Base-by-base conservation (phyloP, 2,113 vertebrate species). In the Hoplias malabaricus region DNA sequence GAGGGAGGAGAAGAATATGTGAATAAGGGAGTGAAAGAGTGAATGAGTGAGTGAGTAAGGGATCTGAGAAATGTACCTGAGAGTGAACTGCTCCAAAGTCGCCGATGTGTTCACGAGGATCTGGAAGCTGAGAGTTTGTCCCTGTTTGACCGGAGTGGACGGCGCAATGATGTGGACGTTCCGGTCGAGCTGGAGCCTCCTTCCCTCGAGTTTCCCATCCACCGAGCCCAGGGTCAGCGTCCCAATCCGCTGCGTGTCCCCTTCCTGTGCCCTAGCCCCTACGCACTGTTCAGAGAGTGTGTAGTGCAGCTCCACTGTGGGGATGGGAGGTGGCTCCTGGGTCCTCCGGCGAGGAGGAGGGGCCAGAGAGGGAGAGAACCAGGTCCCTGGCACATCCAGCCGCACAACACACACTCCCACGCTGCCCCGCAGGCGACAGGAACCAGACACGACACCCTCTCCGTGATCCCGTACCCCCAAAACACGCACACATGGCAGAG, bases 391-490 rank as follows among this genome's bases (percentile, higher is more conserved):
- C 66, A 99, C 91, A 77, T 94, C 94, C 89, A 99, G 80, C 84
- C 96, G 95, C 0, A 94, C 95, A 11, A 98, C 94, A 10, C 98
- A 99, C 86, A 99, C 91, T 27, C 96, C 96, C 0, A 96, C 92
- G 61, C 89, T 90, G 3, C 96, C 96, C 71, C 91, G 84, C 76
- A 99, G 88, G 19, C 94, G 91, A 46, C 98, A 99, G 83, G 94
- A 92, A 27, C 94, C 92, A 0, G 93, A 93, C 62, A 95, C 91
- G 0, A 93, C 90, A 75, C 91, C 89, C 40, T 97, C 95, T 46
- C 89, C 86, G 1, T 90, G 89, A 87, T 96, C 96, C 0, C 94
- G 93, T 72, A 95, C 84, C 25, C 94, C 98, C 14, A 94, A 80
- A 80, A 96, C 93, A 79, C 89, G 90, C 48, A 99, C 91, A 0